phyloP scores from a whole-genome alignment of 2,113 vertebrate species.

The Clarias magur region DNA sequence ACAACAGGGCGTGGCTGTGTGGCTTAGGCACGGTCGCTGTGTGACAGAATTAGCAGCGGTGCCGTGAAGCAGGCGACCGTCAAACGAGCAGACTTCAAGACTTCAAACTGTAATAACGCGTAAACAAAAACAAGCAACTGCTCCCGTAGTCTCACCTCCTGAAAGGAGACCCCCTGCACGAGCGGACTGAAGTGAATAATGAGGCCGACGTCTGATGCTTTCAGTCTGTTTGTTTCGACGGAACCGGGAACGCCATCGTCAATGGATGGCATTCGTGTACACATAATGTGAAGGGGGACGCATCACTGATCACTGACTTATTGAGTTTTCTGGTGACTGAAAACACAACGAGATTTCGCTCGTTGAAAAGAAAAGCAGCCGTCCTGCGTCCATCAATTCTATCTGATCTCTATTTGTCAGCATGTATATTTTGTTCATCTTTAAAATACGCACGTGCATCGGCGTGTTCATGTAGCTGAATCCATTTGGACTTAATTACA shows the following conservation, averaged over 20 bases:
- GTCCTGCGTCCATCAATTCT: not conserved
- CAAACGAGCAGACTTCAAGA: no score
- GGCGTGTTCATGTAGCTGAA: not conserved
- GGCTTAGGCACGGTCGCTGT: not conserved
- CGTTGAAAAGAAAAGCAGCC: not conserved
- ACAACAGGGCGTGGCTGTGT: not conserved
- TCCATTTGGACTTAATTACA: not conserved
- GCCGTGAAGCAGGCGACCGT: not conserved
- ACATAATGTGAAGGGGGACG: not conserved
- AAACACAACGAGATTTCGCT: not conserved
- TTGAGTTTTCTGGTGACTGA: not conserved
- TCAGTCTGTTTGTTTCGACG: conserved; percentile 5
- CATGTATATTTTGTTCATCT: not conserved
- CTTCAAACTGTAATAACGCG: no score
- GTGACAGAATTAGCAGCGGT: not conserved
- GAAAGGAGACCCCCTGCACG: not conserved
- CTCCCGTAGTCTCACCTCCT: no score
- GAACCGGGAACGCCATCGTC: not conserved
- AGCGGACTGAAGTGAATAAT: not conserved
- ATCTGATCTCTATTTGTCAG: not conserved
- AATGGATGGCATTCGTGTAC: not conserved
- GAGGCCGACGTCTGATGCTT: not conserved
- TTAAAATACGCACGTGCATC: not conserved
- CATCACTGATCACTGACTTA: not conserved
- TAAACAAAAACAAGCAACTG: no score